A percentile compares a stretch with the other conserved stretches of the same genome.
Conservation (phyloP, 2,888 invertebrate species). For the Tenthredo distinguenda region DNA sequence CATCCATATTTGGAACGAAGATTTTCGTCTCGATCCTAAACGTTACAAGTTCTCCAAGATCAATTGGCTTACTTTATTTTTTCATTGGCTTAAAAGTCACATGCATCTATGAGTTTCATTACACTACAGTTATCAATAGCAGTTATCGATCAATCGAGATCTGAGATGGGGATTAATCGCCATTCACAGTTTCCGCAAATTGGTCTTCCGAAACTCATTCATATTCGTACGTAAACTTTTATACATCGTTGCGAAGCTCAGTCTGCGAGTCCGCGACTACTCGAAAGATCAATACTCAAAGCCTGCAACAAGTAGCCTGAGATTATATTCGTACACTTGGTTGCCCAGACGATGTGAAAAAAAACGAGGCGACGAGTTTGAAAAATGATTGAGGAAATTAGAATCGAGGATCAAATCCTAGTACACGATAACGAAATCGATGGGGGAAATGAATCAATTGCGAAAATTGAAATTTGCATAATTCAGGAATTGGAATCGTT, state of each 20-base stretch:
- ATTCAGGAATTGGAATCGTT: background rate
- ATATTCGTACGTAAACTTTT: constrained; percentile 66
- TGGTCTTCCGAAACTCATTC: constrained; percentile 64
- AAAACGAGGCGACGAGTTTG: constrained; percentile 44
- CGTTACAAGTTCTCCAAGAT: no score
- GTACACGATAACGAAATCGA: no score
- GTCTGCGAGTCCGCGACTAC: constrained; percentile 54
- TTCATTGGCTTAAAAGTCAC: no score
- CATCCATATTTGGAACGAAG: background rate
- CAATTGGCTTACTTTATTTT: no score
- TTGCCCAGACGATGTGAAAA: background rate
- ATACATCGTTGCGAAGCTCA: constrained; percentile 55
- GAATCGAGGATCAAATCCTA: no score
- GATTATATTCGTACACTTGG: constrained; percentile 19
- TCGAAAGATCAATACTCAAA: constrained; percentile 68
- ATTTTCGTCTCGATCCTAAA: background rate
- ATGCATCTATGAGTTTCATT: no score
- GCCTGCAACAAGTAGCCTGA: constrained; percentile 71
- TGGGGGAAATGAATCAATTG: no score
- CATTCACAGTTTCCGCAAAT: background rate
- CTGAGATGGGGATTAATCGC: no score
- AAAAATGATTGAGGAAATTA: background rate
- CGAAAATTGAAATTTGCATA: background rate
- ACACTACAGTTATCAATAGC: no score
- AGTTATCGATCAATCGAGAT: no score